Evolutionary conservation across 2,113 vertebrate genomes (phyloP), one percentile per base, ranked within the genome.

Genomic region (Leptocoma aspasia): DNA sequence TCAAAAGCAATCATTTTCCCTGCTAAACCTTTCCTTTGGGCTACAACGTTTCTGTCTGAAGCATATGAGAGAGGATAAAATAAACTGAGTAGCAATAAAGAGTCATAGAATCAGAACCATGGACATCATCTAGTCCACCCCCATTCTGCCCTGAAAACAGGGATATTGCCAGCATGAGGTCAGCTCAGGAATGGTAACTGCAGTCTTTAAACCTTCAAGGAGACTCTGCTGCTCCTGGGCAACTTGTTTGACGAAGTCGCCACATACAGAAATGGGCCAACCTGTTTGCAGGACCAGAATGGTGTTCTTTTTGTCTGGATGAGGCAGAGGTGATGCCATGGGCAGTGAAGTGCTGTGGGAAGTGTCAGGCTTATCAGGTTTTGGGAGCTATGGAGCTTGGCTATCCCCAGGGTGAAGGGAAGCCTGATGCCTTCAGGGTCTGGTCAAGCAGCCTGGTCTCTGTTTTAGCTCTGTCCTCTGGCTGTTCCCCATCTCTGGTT

Each of bases 11-110:
- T 94, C 39, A 81, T 89, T 92, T 78, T 35, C 44, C 39, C 77
- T 82, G 49, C 77, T 89, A 92, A 92, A 89, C 68, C 77, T 75
- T 94, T 70, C 70, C 87, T 94, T 85, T 61, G 78, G 84, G 87
- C 75, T 77, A 50, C 68, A 91, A 3, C 4, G 0, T 78, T 81
- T 80, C 41, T 73, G 18, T 49, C 76, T 80, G 56, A 81, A 73
- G 70, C 83, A 69, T 26, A 41, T 5, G 15, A 54, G 23, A 59
- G 31, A 57, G 41, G 45, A 44, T 86, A 69, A 95, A 93, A 77
- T 90, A 86, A 92, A 72, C 59, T 3, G 0, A 35, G 13, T 17
- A 54, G 45, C 50, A 59, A 26, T 60, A 49, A 63, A 54, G 30
- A 85, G 42, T 56, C 35, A 35, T 28, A 59, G 82, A 66, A 83